Percentiles rank a stretch among this genome's conserved stretches.
Evolutionary conservation across 2,113 vertebrate genomes (phyloP).

Genomic region (Rhinogobius similis): DNA sequence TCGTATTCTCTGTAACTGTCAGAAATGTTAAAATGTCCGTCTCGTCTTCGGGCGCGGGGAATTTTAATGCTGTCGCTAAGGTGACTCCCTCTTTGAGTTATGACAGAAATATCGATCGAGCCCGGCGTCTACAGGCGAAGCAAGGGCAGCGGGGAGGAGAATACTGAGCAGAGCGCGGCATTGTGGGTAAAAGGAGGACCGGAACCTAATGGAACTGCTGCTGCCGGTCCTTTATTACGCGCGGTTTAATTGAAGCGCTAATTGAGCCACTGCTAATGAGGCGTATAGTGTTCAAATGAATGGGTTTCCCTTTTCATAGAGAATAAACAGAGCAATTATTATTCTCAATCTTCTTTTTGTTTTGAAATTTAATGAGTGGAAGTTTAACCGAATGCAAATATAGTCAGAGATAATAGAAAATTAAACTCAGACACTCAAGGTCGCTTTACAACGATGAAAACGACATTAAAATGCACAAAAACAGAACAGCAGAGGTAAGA

Average conservation of each 20-base stretch:
- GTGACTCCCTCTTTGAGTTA: slow-evolving; percentile 62
- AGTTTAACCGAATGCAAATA: background rate
- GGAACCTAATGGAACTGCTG: slow-evolving; percentile 7
- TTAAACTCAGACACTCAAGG: too few species aligned
- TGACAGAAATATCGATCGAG: slow-evolving; percentile 68
- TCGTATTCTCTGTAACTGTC: slow-evolving; percentile 49
- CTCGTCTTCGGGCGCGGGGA: slow-evolving; percentile 42
- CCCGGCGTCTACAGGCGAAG: slow-evolving; percentile 35
- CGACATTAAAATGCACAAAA: too few species aligned
- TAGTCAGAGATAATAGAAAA: background rate
- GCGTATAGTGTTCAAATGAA: slow-evolving; percentile 17
- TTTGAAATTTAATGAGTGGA: background rate
- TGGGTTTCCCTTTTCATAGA: background rate
- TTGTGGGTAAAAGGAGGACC: background rate
- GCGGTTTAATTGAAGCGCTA: slow-evolving; percentile 10
- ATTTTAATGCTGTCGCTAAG: slow-evolving; percentile 59
- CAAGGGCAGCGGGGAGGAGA: slow-evolving; percentile 62
- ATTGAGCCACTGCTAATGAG: slow-evolving; percentile 23
- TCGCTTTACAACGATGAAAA: too few species aligned
- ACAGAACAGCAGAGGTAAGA: too few species aligned
- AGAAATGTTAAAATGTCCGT: slow-evolving; percentile 37
- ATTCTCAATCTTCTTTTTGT: background rate
- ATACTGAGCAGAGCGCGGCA: slow-evolving; percentile 39
- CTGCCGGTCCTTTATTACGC: background rate
- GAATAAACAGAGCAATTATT: slow-evolving; percentile 39